phyloP scores from a whole-genome alignment of 1,140 invertebrate genomes.

The silkworm (Bombyx mori) region ASM3026992v2 NC_085113.1:12582001-12582500 shows the following conservation, averaged over 20 bases:
- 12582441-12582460: constrained; percentile 19
- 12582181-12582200: constrained; percentile 57
- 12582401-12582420: constrained; percentile 8
- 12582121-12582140: constrained; percentile 58
- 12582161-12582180: constrained; percentile 49
- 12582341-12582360: constrained; percentile 3
- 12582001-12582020: constrained; percentile 53
- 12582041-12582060: constrained; percentile 56
- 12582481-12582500: constrained; percentile 49
- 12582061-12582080: constrained; percentile 28
- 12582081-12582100: constrained; percentile 20
- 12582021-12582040: constrained; percentile 55
- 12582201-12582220: constrained; percentile 55
- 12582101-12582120: constrained; percentile 52
- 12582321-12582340: background rate
- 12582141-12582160: constrained; percentile 58
- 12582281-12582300: constrained; percentile 7
- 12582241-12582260: constrained; percentile 15
- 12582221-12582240: constrained; percentile 57
- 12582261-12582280: constrained; percentile 4
- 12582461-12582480: constrained; percentile 51
- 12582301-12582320: constrained; percentile 12
- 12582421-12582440: constrained; percentile 11
- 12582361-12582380: constrained; percentile 10
- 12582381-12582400: constrained; percentile 3